Base-by-base conservation (phyloP, 1,140 invertebrate genomes). In the Cataglyphis hispanica region DNA sequence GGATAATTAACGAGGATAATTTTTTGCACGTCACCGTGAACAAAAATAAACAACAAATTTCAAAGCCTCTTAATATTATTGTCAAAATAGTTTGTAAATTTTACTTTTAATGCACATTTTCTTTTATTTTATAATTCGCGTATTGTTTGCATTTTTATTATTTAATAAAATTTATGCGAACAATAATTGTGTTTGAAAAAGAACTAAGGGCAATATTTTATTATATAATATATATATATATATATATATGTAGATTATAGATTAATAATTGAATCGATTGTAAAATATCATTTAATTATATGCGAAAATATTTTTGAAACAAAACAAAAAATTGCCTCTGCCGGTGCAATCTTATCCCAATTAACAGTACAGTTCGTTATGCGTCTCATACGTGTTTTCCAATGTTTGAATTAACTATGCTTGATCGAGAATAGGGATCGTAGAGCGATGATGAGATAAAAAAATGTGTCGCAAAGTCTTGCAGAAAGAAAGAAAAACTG, bases 341-440 rank as follows among this genome's bases (percentile, higher is more conserved):
- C 40, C 53, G 19, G 19, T 60, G 70, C 46, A 69, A 85, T 46
- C 37, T 37, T 58, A 78, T 70, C 72, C 72, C 87, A 25, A 61
- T 31, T 63, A 22, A 80, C 53, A 56, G 60, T 76, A 66, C 78
- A 64, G 43, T 64, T 77, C 64, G 83, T 89, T 89, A 53, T 86
- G 76, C 66, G 77, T 75, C 67, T 61, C 78, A 72, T 2, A 84
- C 80, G 72, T 89, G 88, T 89, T 89, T 89, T 86, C 50, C 70
- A 67, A 89, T 84, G 60, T 89, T 86, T 63, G 78, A 80, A 81
- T 77, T 72, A 81, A 86, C 76, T 60, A 80, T 50, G 56, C 27
- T 64, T 40, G 43, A 67, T 27, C 37, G 50, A 43, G 37, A 83
- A 27, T 31, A 77, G 22, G 46, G n/a, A 60, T 76, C 31, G 56